A percentile compares a stretch with the other conserved stretches of the same genome.
Evolutionary conservation across 2,888 invertebrate species (phyloP).

Genomic region (Xylota segnis): DNA sequence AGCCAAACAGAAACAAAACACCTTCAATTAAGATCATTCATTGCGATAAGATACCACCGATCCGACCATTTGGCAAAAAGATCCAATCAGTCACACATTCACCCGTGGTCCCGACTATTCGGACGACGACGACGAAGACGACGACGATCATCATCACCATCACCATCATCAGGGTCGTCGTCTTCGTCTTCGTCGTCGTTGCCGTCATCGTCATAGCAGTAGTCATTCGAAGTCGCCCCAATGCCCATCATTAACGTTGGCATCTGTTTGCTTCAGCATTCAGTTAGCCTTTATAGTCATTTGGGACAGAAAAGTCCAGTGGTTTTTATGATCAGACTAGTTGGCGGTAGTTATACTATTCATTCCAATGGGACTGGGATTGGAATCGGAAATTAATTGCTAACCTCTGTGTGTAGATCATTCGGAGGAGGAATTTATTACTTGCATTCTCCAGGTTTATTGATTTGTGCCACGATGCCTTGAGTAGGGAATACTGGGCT

Average conservation of each 20-base stretch:
- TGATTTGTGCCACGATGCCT: slow-evolving; percentile 17
- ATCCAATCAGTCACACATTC: slow-evolving; percentile 17
- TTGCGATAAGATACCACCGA: slow-evolving; percentile 19
- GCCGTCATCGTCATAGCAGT: not conserved
- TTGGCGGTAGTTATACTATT: slow-evolving; percentile 6
- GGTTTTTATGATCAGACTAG: slow-evolving; percentile 13
- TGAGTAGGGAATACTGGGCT: not conserved
- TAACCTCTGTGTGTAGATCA: slow-evolving; percentile 6
- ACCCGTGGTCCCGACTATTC: not conserved
- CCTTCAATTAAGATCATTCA: slow-evolving; percentile 14
- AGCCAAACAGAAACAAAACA: not conserved
- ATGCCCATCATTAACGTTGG: not conserved
- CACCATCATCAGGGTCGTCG: slow-evolving; percentile 1
- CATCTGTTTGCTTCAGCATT: not conserved
- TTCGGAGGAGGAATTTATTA: slow-evolving; percentile 33
- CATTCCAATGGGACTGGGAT: slow-evolving; percentile 24
- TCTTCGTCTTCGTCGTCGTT: not conserved
- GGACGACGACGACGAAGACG: no score
- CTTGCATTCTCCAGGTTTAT: slow-evolving; percentile 23
- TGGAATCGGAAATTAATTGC: slow-evolving; percentile 27
- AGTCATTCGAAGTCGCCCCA: not conserved
- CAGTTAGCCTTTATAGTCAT: not conserved
- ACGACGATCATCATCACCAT: not conserved
- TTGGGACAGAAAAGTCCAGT: slow-evolving; percentile 3
- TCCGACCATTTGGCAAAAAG: not conserved